Percentiles rank a stretch among this genome's conserved stretches.
phyloP scores from a whole-genome alignment of 1,140 invertebrate species.

The Drosophila arizonae region DNA sequence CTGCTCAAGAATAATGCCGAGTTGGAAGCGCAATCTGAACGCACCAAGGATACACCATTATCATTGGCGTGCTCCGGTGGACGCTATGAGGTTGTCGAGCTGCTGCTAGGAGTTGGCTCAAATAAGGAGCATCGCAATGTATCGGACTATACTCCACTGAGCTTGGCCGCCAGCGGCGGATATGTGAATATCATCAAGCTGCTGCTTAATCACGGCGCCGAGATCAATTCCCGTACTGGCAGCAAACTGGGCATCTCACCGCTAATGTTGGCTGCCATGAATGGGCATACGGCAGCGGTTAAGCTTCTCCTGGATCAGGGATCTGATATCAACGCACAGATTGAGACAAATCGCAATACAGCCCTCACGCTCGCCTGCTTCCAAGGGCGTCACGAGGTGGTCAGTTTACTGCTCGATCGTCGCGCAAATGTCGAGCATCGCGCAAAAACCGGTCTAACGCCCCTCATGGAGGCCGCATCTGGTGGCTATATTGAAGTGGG shows the following conservation, averaged over 20 bases:
- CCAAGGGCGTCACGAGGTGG: constrained; percentile 99
- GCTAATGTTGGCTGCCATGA: constrained; percentile 99
- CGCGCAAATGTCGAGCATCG: constrained; percentile 99
- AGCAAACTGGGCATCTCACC: constrained; percentile 99
- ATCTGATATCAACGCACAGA: constrained; percentile 99
- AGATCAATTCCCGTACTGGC: constrained; percentile 99
- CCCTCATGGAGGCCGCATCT: constrained; percentile 99
- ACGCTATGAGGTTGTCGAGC: constrained; percentile 97
- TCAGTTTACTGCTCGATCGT: constrained; percentile 96
- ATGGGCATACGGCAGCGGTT: constrained; percentile 97
- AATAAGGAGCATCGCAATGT: constrained; percentile 99
- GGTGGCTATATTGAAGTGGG: constrained; percentile 99
- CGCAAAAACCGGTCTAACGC: constrained; percentile 99
- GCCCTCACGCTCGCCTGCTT: constrained; percentile 99
- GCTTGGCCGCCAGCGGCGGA: constrained; percentile 98
- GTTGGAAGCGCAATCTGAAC: constrained; percentile 98
- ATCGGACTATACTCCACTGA: constrained; percentile 99
- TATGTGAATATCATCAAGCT: constrained; percentile 99
- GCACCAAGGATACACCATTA: constrained; percentile 99
- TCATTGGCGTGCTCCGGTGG: constrained; percentile 99
- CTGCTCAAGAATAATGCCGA: constrained; percentile 96
- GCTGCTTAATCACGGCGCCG: constrained; percentile 94
- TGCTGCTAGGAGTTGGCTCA: constrained; percentile 93
- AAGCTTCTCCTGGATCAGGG: constrained; percentile 97
- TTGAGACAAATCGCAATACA: constrained; percentile 99